These are phyloP conservation scores for Scophthalmus maximus DNA, from an alignment of 2,113 vertebrate species.

Conservation along the genomic window DNA sequence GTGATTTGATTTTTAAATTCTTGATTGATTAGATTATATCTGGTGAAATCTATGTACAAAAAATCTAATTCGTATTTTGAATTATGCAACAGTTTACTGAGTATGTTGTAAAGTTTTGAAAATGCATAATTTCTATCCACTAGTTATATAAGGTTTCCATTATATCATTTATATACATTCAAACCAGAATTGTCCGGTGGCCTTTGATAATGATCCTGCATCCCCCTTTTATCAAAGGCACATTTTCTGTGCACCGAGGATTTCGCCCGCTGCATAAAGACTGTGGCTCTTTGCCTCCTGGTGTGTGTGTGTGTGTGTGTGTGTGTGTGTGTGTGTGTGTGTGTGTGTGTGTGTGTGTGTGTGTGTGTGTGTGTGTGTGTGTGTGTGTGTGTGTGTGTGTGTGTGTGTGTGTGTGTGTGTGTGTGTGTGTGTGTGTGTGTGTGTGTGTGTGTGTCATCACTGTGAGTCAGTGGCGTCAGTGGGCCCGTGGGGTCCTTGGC, in stretches of 20 bases:
- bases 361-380: slow-evolving; percentile 13
- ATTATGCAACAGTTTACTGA: no score
- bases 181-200: no score
- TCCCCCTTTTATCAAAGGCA: slow-evolving; percentile 25
- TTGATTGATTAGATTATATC: no score
- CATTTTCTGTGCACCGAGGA: slow-evolving; percentile 29
- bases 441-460: slow-evolving; percentile 28
- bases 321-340: slow-evolving; percentile 13
- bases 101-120: no score
- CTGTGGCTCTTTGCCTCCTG: slow-evolving; percentile 36
- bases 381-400: slow-evolving; percentile 16
- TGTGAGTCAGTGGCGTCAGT: slow-evolving; percentile 65
- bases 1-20: no score
- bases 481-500: slow-evolving; percentile 37
- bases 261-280: slow-evolving; percentile 31
- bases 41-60: no score
- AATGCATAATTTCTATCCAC: no score
- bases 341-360: slow-evolving; percentile 13
- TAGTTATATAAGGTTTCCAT: no score
- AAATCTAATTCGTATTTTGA: no score
- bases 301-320: slow-evolving; percentile 17
- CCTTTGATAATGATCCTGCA: not conserved
- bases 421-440: slow-evolving; percentile 26
- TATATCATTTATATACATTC: not conserved
- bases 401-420: slow-evolving; percentile 27